phyloP scores from a whole-genome alignment of 53 echinoderm and acorn worm species.

The Holothuria leucospilota region DNA sequence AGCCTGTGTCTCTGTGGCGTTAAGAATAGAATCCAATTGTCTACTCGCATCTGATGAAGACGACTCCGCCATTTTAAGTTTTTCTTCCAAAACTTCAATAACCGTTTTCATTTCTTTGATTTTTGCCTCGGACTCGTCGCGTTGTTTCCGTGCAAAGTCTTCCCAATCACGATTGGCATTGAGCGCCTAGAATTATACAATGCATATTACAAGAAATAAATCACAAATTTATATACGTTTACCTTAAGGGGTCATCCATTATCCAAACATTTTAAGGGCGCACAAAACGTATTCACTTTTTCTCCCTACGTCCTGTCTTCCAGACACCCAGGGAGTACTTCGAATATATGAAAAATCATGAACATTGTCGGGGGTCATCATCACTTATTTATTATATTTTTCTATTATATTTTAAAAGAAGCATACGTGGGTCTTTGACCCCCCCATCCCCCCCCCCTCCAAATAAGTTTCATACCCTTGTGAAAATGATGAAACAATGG shows the following conservation, averaged over 20 bases:
- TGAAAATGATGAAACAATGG: too few relatives aligned
- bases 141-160: not conserved
- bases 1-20: conserved; percentile 54
- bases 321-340: too few relatives aligned
- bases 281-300: too few relatives aligned
- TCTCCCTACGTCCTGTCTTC: too few relatives aligned
- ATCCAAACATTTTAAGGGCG: too few relatives aligned
- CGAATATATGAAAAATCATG: too few relatives aligned
- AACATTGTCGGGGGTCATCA: too few relatives aligned
- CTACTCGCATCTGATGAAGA: conserved; percentile 36
- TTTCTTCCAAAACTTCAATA: conserved; percentile 14
- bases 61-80: conserved; percentile 4
- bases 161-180: conserved; percentile 39
- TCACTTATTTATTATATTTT: too few relatives aligned
- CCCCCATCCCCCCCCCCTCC: too few relatives aligned
- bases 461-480: too few relatives aligned
- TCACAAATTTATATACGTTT: not conserved
- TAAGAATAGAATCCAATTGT: conserved; percentile 40
- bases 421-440: too few relatives aligned
- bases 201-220: not conserved
- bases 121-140: not conserved
- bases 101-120: not conserved
- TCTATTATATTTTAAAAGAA: too few relatives aligned
- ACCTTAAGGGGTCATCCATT: not conserved
- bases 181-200: not conserved